phyloP scores from a whole-genome alignment of 2,797 vertebrate genomes.

The Melanotaenia boesemani region DNA sequence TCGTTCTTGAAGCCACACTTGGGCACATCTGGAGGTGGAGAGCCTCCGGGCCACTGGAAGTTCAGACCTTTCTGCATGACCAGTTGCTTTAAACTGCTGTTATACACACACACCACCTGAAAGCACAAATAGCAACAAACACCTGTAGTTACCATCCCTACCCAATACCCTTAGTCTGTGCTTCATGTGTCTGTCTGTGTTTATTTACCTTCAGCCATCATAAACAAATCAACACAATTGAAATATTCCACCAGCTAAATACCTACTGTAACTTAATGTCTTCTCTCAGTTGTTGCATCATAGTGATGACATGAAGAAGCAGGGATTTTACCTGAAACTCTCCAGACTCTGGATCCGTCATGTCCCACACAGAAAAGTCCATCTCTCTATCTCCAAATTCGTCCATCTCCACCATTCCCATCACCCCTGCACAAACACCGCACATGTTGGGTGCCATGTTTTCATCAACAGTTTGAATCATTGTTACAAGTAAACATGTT shows the following conservation, averaged over 20 bases:
- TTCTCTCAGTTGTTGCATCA: not conserved
- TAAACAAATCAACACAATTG: not conserved
- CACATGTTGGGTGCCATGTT: not conserved
- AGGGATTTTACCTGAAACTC: conserved; percentile 86
- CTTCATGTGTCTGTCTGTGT: not conserved
- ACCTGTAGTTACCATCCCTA: not conserved
- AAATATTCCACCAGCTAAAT: not conserved
- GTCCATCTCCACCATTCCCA: conserved; percentile 87
- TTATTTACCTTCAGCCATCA: not conserved
- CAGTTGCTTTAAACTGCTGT: conserved; percentile 86
- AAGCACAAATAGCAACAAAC: conserved; percentile 35
- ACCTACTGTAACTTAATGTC: not conserved
- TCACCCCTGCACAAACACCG: conserved; percentile 82
- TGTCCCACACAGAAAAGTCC: conserved; percentile 93
- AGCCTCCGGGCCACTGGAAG: conserved; percentile 87
- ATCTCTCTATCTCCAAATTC: conserved; percentile 89
- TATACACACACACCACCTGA: conserved; percentile 89
- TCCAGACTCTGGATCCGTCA: conserved; percentile 78
- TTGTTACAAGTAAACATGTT: not conserved
- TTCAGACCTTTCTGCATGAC: conserved; percentile 75
- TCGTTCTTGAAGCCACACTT: conserved; percentile 90
- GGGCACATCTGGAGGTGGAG: conserved; percentile 85
- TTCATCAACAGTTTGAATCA: not conserved
- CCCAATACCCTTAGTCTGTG: not conserved
- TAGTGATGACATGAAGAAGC: conserved; percentile 1